Evolutionary conservation across 2,113 vertebrate genomes (phyloP), one percentile per base, ranked within the genome.

Genomic region (Albula goreensis): DNA sequence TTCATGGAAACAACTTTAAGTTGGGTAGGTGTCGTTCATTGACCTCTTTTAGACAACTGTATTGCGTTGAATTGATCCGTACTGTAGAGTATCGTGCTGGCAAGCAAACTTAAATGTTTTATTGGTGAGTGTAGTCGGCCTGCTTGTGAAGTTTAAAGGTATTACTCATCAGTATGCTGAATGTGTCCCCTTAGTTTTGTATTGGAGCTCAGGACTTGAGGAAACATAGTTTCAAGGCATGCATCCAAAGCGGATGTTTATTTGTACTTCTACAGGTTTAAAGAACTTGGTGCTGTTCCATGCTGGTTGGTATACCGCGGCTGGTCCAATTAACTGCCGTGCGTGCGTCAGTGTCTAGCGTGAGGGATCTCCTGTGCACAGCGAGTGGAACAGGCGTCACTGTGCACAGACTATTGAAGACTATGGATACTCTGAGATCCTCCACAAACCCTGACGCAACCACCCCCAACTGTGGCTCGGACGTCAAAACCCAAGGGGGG

Each of bases 391-490:
- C 81, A 17, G 51, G 17, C 66, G 5, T 50, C 49, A 74, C 86
- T 52, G 60, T 60, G 31, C 82, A 49, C 13, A 88, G 86, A 74
- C 85, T 80, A 3, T 82, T 79, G 50, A 89, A 52, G 56, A 88
- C 89, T 60, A 95, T 93, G 92, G 89, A 92, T 66, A 25, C 85
- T 57, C 57, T 56, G 1, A 84, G 57, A n/a, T 4, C 81, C 15
- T 7, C 83, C 41, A 70, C 85, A 31, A 89, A 88, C 78, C 12
- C 88, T 0, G 74, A 84, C 4, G 78, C 79, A 22, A n/a, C 89
- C 22, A 3, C 83, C 8, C 25, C 10, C 25, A 15, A n/a, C 6
- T 8, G 81, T 15, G 81, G 19, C 19, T 48, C 74, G 15, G 63
- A 87, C 63, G 19, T 48, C n/a, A 74, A 77, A 25, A 50, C 86